Conservation (phyloP, 2,113 vertebrate species). For the Carassius carassius region DNA sequence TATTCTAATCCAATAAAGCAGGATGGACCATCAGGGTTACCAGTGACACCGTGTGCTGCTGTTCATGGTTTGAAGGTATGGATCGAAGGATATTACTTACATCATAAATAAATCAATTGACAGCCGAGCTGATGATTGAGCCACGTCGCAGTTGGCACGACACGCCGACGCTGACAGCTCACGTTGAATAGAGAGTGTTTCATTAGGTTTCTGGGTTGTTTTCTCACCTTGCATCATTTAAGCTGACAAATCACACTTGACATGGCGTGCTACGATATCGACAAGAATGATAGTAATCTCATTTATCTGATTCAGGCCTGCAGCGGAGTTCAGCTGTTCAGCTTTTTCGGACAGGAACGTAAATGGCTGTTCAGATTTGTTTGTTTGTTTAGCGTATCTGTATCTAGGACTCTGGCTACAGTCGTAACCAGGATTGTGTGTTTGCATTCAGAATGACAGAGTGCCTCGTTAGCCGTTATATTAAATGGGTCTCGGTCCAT, state of each 20-base stretch:
- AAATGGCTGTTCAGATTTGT: slow-evolving; percentile 29
- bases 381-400: slow-evolving; percentile 23
- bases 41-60: neutral
- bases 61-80: slow-evolving; percentile 17
- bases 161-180: slow-evolving; percentile 23
- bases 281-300: slow-evolving; percentile 39
- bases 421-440: neutral
- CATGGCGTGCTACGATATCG: slow-evolving; percentile 37
- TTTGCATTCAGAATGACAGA: slow-evolving; percentile 9
- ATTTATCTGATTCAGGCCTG: slow-evolving; percentile 35
- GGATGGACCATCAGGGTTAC: slow-evolving; percentile 20
- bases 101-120: slow-evolving; percentile 50
- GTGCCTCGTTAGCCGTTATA: slow-evolving; percentile 8
- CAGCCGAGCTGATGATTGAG: slow-evolving; percentile 37
- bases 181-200: slow-evolving; percentile 28
- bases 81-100: slow-evolving; percentile 38
- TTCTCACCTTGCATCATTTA: slow-evolving; percentile 52
- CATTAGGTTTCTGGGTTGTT: slow-evolving; percentile 44
- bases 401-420: slow-evolving; percentile 7
- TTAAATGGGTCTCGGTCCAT: slow-evolving; percentile 12
- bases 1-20: slow-evolving; percentile 43
- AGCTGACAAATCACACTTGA: slow-evolving; percentile 48
- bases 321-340: neutral
- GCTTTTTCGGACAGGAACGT: neutral
- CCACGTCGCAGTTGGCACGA: slow-evolving; percentile 10